A percentile compares a stretch with the other conserved stretches of the same genome.
These are phyloP conservation scores for Pangasius larnaudii DNA, from an alignment of 2,797 vertebrate genomes.

Conservation along the genomic window DNA sequence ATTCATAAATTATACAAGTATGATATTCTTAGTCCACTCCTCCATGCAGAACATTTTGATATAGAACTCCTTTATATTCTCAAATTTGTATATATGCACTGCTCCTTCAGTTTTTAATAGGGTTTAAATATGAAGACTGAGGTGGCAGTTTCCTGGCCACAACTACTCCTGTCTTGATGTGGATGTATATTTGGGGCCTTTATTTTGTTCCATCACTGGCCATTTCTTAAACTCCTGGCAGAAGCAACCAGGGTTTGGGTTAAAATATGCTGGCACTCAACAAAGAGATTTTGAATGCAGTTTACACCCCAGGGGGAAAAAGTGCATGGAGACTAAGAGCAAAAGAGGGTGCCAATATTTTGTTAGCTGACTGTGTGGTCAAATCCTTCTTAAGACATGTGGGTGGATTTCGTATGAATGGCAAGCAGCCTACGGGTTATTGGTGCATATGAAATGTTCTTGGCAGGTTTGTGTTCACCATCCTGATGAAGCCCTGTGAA, in stretches of 20 bases:
- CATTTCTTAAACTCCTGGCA: background rate
- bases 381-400: background rate
- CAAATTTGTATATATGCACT: background rate
- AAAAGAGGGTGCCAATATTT: background rate
- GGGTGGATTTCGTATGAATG: background rate
- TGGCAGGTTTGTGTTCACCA: background rate
- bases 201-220: background rate
- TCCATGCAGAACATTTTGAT: background rate
- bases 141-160: no score
- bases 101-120: background rate
- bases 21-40: background rate
- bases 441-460: background rate
- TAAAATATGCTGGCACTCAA: background rate
- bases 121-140: background rate
- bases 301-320: background rate
- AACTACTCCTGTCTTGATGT: background rate
- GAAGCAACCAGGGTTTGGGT: background rate
- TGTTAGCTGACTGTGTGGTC: background rate
- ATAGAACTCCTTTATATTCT: background rate
- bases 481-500: background rate
- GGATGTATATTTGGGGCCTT: background rate
- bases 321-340: background rate
- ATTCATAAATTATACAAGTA: background rate
- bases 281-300: background rate
- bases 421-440: background rate